Evolutionary conservation across 1,140 invertebrate species (phyloP).

Genomic region (Aphaenogaster rudis): DNA sequence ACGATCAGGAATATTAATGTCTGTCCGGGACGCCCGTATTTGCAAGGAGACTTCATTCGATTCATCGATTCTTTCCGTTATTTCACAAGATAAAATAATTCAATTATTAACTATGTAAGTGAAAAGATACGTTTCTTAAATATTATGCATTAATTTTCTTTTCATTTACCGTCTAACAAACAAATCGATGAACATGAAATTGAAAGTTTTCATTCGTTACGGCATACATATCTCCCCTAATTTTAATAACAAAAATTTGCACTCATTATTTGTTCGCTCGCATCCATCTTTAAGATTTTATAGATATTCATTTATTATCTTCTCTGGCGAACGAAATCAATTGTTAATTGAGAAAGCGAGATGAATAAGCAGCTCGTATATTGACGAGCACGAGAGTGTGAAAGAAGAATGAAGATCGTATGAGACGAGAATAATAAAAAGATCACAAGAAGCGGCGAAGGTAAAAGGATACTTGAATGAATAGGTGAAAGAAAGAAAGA

Average conservation of each 20-base stretch:
- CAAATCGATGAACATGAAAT: not conserved
- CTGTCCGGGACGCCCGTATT: not conserved
- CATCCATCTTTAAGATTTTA: not conserved
- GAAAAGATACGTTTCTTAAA: not conserved
- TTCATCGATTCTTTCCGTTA: not conserved
- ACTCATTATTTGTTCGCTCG: not conserved
- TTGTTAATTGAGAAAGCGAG: not conserved
- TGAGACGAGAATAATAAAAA: not conserved
- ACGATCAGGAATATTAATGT: not conserved
- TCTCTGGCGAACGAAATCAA: not conserved
- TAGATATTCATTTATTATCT: not conserved
- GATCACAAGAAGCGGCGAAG: not conserved
- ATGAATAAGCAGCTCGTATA: not conserved
- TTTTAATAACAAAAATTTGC: not conserved
- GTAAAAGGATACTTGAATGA: conserved; percentile 61
- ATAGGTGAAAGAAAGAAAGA: conserved; percentile 44
- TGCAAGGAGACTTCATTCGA: not conserved
- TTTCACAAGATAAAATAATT: not conserved
- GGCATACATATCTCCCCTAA: not conserved
- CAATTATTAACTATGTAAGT: not conserved
- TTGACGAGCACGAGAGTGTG: not conserved
- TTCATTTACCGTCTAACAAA: not conserved
- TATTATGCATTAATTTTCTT: not conserved
- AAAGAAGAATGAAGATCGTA: not conserved
- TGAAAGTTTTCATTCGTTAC: not conserved